A percentile compares a stretch with the other conserved stretches of the same genome.
These are phyloP conservation scores for Ceriagrion tenellum DNA, from an alignment of 2,888 invertebrate genomes.

Conservation along the genomic window DNA sequence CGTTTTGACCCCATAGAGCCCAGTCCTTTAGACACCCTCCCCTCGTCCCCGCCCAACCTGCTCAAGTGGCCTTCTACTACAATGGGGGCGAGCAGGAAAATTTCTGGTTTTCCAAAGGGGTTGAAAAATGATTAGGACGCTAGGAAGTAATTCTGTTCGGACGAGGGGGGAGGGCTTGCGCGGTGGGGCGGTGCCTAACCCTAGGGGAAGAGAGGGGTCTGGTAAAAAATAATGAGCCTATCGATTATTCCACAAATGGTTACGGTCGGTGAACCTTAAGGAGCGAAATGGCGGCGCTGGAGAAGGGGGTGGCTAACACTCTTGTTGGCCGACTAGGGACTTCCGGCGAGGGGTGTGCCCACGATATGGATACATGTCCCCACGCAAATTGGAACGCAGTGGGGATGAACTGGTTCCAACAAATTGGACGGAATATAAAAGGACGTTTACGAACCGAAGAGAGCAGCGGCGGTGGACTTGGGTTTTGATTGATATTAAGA, in stretches of 20 bases:
- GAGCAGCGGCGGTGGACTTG: no score
- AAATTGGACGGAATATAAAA: no score
- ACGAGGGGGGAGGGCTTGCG: neutral
- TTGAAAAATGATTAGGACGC: neutral
- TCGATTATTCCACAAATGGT: neutral
- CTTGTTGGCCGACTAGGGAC: neutral
- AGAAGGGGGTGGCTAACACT: neutral
- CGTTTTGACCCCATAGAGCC: no score
- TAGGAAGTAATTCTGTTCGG: neutral
- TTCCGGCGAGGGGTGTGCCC: neutral
- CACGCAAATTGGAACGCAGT: no score
- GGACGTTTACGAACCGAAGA: no score
- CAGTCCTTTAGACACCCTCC: no score
- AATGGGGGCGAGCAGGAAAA: neutral
- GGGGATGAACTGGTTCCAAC: no score
- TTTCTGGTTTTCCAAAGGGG: slow-evolving; percentile 6
- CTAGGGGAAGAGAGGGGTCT: neutral
- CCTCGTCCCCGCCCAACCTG: no score
- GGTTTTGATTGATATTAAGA: no score
- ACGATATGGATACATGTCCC: no score
- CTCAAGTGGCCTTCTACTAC: no score
- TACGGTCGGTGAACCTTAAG: neutral
- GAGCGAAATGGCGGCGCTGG: neutral
- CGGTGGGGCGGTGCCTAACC: neutral
- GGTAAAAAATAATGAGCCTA: neutral